phyloP scores from a whole-genome alignment of 2,113 vertebrate species.

The Octodon degus region DNA sequence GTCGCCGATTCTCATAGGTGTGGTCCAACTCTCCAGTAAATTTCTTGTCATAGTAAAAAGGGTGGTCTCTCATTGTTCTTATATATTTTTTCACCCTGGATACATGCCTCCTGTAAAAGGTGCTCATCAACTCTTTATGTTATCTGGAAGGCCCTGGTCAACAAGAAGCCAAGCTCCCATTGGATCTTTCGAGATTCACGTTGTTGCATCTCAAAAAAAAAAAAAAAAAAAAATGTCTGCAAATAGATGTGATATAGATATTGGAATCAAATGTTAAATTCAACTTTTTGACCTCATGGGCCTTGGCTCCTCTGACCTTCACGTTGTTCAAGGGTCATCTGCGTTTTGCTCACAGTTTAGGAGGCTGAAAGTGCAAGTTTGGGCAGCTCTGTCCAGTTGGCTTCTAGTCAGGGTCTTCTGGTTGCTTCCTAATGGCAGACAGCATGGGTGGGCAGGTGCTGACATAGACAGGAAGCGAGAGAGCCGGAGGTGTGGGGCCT shows the following conservation, averaged over 20 bases:
- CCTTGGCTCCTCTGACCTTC: not conserved
- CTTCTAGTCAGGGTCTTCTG: not conserved
- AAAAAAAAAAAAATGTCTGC: no score
- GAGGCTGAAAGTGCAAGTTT: not conserved
- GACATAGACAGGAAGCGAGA: not conserved
- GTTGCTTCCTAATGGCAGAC: not conserved
- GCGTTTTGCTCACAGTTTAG: not conserved
- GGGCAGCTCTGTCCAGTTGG: not conserved
- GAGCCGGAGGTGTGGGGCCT: not conserved
- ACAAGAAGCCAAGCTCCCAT: not conserved
- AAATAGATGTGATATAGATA: no score
- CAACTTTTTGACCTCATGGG: not conserved
- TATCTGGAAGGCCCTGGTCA: not conserved
- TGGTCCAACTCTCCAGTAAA: not conserved
- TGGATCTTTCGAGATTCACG: no score
- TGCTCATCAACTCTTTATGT: not conserved
- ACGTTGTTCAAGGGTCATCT: not conserved
- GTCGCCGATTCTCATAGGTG: not conserved
- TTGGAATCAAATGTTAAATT: not conserved
- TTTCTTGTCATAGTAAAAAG: not conserved
- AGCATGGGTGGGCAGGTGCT: not conserved
- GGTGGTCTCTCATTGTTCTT: not conserved
- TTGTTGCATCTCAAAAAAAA: no score
- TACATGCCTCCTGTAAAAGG: not conserved
- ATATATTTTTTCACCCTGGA: not conserved